Conservation (phyloP, 2,113 vertebrate genomes). For the Nematolebias whitei region DNA sequence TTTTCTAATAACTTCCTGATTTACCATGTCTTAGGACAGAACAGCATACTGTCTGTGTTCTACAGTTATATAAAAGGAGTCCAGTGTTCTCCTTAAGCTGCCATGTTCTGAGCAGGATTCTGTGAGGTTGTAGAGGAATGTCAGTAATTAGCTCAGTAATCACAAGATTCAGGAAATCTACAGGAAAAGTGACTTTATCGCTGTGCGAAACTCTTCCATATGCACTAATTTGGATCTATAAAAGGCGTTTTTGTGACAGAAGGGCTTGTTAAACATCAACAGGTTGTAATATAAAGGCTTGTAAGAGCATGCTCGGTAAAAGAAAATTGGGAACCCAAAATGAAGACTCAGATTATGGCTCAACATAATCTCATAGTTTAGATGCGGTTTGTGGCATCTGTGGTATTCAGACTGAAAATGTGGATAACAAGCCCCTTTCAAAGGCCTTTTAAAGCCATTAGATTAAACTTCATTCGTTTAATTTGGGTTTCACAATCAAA, state of each 20-base stretch:
- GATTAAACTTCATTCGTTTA: not conserved
- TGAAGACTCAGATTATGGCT: not conserved
- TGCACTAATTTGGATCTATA: slow-evolving; percentile 13
- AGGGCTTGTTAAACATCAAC: slow-evolving; percentile 4
- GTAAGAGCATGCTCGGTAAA: not conserved
- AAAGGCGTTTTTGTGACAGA: slow-evolving; percentile 34
- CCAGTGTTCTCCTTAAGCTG: slow-evolving; percentile 68
- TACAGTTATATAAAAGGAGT: slow-evolving; percentile 62
- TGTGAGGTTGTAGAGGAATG: slow-evolving; percentile 74
- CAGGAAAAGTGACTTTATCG: slow-evolving; percentile 67
- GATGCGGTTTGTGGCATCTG: not conserved
- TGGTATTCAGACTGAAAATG: slow-evolving; percentile 8
- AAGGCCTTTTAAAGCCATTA: slow-evolving; percentile 11
- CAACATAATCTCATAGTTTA: not conserved
- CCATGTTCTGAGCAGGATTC: slow-evolving; percentile 55
- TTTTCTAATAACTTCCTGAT: slow-evolving; percentile 44
- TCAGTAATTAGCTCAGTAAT: slow-evolving; percentile 78
- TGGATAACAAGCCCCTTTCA: slow-evolving; percentile 7
- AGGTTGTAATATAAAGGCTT: slow-evolving; percentile 7
- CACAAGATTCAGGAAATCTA: slow-evolving; percentile 75
- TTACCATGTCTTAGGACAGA: slow-evolving; percentile 50
- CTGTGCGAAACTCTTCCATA: slow-evolving; percentile 58
- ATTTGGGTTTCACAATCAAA: slow-evolving; percentile 30
- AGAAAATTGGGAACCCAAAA: not conserved
- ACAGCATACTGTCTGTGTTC: slow-evolving; percentile 60